A percentile compares a stretch with the other conserved stretches of the same genome.
Evolutionary conservation across 2,888 invertebrate species (phyloP).

Genomic region (Leptothorax acervorum): DNA sequence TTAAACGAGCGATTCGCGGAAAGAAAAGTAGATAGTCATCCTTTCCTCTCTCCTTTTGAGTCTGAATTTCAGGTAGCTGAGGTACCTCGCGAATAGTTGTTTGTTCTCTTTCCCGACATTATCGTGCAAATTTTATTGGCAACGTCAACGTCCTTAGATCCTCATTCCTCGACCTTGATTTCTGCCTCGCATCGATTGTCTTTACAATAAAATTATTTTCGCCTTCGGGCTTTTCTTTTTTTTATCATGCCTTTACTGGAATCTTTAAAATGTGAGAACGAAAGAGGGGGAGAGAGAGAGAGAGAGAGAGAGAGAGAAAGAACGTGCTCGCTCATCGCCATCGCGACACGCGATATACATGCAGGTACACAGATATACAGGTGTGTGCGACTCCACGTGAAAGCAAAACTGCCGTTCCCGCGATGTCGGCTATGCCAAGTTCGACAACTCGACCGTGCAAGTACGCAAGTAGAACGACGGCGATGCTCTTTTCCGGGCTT

Average conservation of each 20-base stretch:
- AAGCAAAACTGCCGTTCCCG: conserved; percentile 20
- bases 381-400: conserved; percentile 1
- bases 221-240: neutral
- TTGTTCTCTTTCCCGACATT: neutral
- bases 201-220: neutral
- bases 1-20: neutral
- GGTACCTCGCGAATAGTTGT: no score
- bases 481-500: conserved; percentile 63
- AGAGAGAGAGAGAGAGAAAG: no score
- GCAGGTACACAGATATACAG: neutral
- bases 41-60: no score
- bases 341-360: neutral
- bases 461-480: conserved; percentile 58
- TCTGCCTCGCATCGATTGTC: neutral
- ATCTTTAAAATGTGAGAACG: neutral
- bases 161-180: neutral
- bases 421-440: conserved; percentile 34
- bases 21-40: neutral
- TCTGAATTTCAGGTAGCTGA: neutral
- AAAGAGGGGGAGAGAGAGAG: neutral
- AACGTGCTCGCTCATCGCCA: neutral
- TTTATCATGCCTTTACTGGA: neutral
- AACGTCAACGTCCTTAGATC: neutral
- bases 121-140: neutral
- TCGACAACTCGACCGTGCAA: conserved; percentile 59